Base-by-base conservation (phyloP, 2,113 vertebrate genomes). In the Hippocampus zosterae region DNA sequence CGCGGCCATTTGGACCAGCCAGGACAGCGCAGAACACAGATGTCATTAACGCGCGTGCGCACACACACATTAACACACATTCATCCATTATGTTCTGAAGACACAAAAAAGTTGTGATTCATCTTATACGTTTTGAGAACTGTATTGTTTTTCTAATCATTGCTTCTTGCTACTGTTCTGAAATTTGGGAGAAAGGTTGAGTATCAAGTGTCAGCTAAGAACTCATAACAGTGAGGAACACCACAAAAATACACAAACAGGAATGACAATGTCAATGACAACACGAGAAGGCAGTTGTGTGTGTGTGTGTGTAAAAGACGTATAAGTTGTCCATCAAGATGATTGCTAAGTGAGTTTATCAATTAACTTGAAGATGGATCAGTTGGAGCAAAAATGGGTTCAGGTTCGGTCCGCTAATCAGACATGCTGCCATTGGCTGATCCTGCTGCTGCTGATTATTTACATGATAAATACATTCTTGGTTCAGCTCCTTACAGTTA, bases 1-100 rank as follows among this genome's bases (percentile, higher is more conserved):
- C 77, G 92, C 89, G 92, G 88, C 91, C 92, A 92, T 93, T 92
- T 91, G 84, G 67, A 73, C 77, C 89, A 86, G 90, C 88, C 87
- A 91, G 91, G 88, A 91, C 87, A 88, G 91, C 87, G 81, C 89
- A 92, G 84, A 55, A 55, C 52, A 23, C 52, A n/a, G 60, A 62
- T 62, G 60, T 62, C 33, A n/a, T 41, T 40, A 41, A 33, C 33
- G 19, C 8, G 3, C 18, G 2, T 7, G 3, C 59, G 3, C 59
- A 3, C 59, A 29, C 29, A 33, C 29, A 33, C 29, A 33, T 3
- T n/a, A n/a, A 9, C 59, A 29, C 61, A 5, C 50, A 29, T 33
- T 0, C 48, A 16, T 25, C 55, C 15, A 59, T 8, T 18, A 2
- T 16, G 13, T 59, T 29, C 27, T 18, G 16, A 59, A 59, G 29